Percentiles rank a stretch among this genome's conserved stretches.
Evolutionary conservation across 2,888 invertebrate species (phyloP).

Genomic region (Yponomeuta plumbellus): DNA sequence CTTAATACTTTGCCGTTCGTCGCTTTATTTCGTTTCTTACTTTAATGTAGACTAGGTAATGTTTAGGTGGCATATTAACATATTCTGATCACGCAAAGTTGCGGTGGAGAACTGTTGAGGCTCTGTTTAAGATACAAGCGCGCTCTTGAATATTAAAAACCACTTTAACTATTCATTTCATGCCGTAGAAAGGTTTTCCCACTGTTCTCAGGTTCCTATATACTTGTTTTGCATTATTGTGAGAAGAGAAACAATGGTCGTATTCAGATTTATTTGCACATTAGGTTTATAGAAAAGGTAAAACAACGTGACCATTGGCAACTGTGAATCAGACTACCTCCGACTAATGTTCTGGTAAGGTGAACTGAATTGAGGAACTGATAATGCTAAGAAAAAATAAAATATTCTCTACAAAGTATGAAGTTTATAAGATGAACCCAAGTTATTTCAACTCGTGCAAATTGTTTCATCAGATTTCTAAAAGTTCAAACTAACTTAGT

Average conservation of each 20-base stretch:
- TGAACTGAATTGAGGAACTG: too few relatives aligned
- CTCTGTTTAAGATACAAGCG: constrained; percentile 9
- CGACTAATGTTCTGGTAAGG: too few relatives aligned
- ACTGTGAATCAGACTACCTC: too few relatives aligned
- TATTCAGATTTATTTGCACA: neutral
- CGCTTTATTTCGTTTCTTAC: constrained; percentile 2
- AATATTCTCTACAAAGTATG: too few relatives aligned
- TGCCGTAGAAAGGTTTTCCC: neutral
- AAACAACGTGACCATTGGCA: too few relatives aligned
- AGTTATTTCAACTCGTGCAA: too few relatives aligned
- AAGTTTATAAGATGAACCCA: too few relatives aligned
- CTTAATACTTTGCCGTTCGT: constrained; percentile 46
- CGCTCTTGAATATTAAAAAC: constrained; percentile 15
- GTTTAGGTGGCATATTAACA: constrained; percentile 11
- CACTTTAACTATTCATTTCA: constrained; percentile 5
- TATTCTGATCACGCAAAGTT: constrained; percentile 22
- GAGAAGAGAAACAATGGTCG: neutral
- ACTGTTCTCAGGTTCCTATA: neutral
- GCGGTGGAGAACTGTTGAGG: constrained; percentile 31
- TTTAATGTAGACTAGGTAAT: constrained; percentile 10
- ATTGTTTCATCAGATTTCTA: too few relatives aligned
- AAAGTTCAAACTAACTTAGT: too few relatives aligned
- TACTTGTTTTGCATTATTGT: neutral
- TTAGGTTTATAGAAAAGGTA: neutral
- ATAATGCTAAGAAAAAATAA: too few relatives aligned